A percentile compares a stretch with the other conserved stretches of the same genome.
These are phyloP conservation scores for Syndactyla subalaris DNA, from an alignment of 2,797 vertebrate species.

Conservation along the genomic window DNA sequence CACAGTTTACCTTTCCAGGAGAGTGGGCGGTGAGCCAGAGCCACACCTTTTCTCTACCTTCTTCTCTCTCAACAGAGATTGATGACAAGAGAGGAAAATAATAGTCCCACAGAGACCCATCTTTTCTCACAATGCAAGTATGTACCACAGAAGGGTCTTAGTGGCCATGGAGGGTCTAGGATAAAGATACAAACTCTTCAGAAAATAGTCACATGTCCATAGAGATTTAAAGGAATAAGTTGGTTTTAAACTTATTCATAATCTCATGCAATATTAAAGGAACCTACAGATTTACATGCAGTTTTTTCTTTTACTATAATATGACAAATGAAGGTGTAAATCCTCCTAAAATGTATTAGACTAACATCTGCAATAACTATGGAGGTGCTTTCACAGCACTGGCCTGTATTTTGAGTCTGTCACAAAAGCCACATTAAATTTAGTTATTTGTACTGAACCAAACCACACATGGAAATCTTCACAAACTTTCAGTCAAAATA, in stretches of 20 bases:
- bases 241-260: not conserved
- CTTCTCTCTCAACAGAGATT: not conserved
- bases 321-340: not conserved
- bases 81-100: not conserved
- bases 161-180: not conserved
- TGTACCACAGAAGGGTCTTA: not conserved
- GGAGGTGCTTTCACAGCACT: not conserved
- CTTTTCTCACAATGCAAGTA: not conserved
- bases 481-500: not conserved
- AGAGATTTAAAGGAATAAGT: not conserved
- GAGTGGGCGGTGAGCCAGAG: not conserved
- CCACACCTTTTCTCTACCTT: not conserved
- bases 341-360: not conserved
- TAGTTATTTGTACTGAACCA: not conserved
- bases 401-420: not conserved
- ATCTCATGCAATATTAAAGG: not conserved
- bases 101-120: not conserved
- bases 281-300: not conserved
- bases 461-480: not conserved
- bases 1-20: not conserved
- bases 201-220: rapidly evolving
- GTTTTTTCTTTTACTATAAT: not conserved
- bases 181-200: not conserved
- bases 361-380: not conserved
- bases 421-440: not conserved